Conservation (phyloP, 2,113 vertebrate species). For the Litocranius walleri region DNA sequence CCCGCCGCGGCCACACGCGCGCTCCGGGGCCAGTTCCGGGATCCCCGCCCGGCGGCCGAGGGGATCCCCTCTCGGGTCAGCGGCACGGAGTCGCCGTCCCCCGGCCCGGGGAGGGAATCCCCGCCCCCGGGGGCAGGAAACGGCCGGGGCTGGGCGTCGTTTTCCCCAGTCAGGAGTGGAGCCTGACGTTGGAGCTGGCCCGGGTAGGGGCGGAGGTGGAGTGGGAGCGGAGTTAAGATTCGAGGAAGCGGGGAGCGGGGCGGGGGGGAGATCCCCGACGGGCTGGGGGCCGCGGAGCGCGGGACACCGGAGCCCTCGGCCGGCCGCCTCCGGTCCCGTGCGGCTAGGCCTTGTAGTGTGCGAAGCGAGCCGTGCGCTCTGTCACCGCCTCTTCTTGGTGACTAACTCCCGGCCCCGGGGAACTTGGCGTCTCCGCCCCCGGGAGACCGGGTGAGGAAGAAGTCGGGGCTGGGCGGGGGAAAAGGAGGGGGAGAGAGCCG, state of each 20-base stretch:
- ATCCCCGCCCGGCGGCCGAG: conserved; percentile 59
- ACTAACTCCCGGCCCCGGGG: conserved; percentile 59
- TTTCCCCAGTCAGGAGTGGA: neutral
- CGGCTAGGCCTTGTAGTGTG: conserved; percentile 54
- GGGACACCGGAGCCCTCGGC: neutral
- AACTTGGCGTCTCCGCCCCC: conserved; percentile 63
- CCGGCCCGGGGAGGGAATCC: conserved; percentile 38
- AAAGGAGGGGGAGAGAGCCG: neutral
- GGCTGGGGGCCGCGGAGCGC: neutral
- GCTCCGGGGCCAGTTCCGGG: conserved; percentile 65
- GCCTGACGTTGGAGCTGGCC: neutral
- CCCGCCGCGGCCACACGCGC: conserved; percentile 57
- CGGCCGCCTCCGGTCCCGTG: neutral
- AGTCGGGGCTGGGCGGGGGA: neutral
- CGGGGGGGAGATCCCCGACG: neutral
- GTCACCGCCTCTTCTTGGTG: conserved; percentile 66
- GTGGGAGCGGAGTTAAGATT: neutral
- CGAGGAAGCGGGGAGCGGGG: neutral
- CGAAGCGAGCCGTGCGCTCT: conserved; percentile 13
- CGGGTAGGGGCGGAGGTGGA: neutral
- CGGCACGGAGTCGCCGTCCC: neutral
- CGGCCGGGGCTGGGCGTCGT: neutral
- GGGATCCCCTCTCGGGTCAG: conserved; percentile 55
- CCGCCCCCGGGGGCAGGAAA: conserved; percentile 38
- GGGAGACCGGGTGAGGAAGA: conserved; percentile 57